phyloP scores from a whole-genome alignment of 2,113 vertebrate species.

The Deroptyus accipitrinus region DNA sequence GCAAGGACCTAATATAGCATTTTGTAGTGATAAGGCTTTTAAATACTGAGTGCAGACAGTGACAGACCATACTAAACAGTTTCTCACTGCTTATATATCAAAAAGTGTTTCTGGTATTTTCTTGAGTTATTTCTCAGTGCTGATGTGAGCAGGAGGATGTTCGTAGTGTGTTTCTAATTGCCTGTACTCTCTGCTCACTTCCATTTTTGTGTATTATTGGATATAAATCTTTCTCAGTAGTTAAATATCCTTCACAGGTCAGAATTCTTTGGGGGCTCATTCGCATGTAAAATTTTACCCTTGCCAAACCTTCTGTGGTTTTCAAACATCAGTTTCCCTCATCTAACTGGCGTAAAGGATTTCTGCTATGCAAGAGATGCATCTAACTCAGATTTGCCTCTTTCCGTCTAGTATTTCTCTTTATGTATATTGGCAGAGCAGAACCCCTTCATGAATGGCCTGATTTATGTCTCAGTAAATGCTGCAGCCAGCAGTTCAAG shows the following conservation, averaged over 20 bases:
- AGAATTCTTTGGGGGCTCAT: slow-evolving; percentile 53
- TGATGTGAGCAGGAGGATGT: neutral
- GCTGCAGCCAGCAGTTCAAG: slow-evolving; percentile 14
- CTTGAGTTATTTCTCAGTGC: neutral
- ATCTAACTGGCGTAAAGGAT: slow-evolving; percentile 35
- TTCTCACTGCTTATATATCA: neutral
- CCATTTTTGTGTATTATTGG: slow-evolving; percentile 27
- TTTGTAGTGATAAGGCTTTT: neutral
- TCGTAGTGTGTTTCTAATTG: slow-evolving; percentile 31
- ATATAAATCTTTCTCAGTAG: slow-evolving; percentile 50
- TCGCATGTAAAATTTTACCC: slow-evolving; percentile 26
- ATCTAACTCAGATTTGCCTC: slow-evolving; percentile 51
- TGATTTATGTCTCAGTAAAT: slow-evolving; percentile 36
- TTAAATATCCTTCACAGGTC: slow-evolving; percentile 53
- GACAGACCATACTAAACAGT: neutral
- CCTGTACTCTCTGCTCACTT: neutral
- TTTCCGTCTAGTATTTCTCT: slow-evolving; percentile 46
- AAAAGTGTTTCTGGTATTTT: neutral
- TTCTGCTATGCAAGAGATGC: slow-evolving; percentile 32
- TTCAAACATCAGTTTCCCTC: slow-evolving; percentile 49
- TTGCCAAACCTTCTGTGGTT: slow-evolving; percentile 58
- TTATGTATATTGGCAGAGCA: slow-evolving; percentile 40
- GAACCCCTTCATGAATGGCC: neutral
- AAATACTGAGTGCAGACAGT: neutral
- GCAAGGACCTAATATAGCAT: neutral